phyloP scores from a whole-genome alignment of 2,888 invertebrate species.

The Conistra vaccinii region DNA sequence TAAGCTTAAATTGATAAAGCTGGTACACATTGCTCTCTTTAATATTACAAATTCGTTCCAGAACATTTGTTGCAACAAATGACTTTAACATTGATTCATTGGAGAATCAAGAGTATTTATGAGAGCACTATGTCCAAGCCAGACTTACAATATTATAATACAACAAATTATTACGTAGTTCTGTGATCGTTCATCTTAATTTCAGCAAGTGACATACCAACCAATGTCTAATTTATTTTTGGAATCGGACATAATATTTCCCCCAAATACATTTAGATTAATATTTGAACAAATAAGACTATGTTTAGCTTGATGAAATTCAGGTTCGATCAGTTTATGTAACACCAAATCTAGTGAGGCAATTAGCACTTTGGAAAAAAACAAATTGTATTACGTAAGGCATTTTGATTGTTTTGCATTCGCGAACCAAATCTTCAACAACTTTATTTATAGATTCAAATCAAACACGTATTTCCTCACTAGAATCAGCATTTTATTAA shows the following conservation, averaged over 20 bases:
- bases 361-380: constrained; percentile 31
- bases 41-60: constrained; percentile 45
- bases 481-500: constrained; percentile 44
- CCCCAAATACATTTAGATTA: not conserved
- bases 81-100: constrained; percentile 42
- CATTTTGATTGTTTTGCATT: constrained; percentile 40
- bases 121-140: constrained; percentile 62
- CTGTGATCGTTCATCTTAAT: constrained; percentile 47
- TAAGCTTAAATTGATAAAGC: constrained; percentile 67
- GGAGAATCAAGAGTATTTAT: constrained; percentile 29
- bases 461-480: constrained; percentile 44
- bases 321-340: constrained; percentile 55
- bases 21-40: constrained; percentile 66
- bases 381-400: constrained; percentile 50
- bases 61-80: constrained; percentile 40
- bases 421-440: constrained; percentile 26
- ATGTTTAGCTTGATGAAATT: constrained; percentile 59
- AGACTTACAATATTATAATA: constrained; percentile 44
- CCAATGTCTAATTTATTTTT: not conserved
- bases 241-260: not conserved
- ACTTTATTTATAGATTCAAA: constrained; percentile 47
- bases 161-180: constrained; percentile 22
- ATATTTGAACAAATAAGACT: constrained; percentile 5
- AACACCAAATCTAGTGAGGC: constrained; percentile 61
- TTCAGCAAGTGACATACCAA: constrained; percentile 46